These are phyloP conservation scores for Drosophila paranaensis DNA, from an alignment of 2,888 invertebrate genomes.

Conservation along the genomic window DNA sequence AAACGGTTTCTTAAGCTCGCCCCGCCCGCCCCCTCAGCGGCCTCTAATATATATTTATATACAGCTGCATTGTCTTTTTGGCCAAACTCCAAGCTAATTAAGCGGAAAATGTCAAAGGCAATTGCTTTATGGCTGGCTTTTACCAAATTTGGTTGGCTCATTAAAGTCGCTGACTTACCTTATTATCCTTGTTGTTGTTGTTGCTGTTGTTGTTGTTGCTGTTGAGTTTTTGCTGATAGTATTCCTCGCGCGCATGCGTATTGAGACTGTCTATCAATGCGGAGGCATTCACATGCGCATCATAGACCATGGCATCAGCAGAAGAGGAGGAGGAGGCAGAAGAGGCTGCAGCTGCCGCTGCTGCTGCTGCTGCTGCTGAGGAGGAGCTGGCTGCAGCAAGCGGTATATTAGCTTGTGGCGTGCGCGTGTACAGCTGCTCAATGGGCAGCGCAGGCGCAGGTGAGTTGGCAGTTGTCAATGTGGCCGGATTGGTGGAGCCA, in stretches of 20 bases:
- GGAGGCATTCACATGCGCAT: conserved; percentile 84
- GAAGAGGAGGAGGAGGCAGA: conserved; percentile 34
- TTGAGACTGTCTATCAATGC: conserved; percentile 84
- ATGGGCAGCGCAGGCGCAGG: conserved; percentile 63
- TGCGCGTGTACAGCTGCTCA: conserved; percentile 72
- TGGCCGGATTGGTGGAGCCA: conserved; percentile 32
- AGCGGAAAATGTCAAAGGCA: conserved; percentile 53
- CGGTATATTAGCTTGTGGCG: conserved; percentile 72
- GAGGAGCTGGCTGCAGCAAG: conserved; percentile 41
- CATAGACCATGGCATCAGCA: conserved; percentile 80
- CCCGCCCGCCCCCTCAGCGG: background rate
- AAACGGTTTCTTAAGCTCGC: conserved; percentile 63
- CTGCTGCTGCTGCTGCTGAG: conserved; percentile 46
- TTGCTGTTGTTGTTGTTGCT: conserved; percentile 51
- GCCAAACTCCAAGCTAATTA: conserved; percentile 58
- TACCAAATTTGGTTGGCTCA: conserved; percentile 24
- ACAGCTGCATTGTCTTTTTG: conserved; percentile 41
- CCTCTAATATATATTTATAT: conserved; percentile 3
- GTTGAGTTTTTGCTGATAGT: conserved; percentile 81
- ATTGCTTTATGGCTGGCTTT: conserved; percentile 36
- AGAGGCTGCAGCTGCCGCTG: conserved; percentile 32
- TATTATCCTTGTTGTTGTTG: conserved; percentile 77
- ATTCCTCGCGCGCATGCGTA: conserved; percentile 84
- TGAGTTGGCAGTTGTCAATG: conserved; percentile 46
- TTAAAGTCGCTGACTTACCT: conserved; percentile 64